Evolutionary conservation across 1,140 invertebrate genomes (phyloP).

Genomic region (Drosophila tsacasi): DNA sequence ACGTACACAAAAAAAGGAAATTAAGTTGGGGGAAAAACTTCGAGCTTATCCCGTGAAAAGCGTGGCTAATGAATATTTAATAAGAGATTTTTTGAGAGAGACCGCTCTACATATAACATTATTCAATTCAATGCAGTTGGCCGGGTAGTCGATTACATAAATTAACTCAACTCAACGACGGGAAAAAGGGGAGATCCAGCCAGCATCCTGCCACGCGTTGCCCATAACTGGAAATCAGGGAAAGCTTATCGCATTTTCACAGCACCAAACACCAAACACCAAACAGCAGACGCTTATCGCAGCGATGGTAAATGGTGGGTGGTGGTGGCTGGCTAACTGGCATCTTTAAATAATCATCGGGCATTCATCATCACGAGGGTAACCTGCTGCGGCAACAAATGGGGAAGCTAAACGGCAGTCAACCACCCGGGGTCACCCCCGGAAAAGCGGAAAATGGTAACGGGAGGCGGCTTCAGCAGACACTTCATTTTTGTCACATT

Average conservation of each 20-base stretch:
- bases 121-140: constrained; percentile 74
- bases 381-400: constrained; percentile 69
- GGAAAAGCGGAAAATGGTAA: constrained; percentile 16
- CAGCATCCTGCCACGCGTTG: constrained; percentile 69
- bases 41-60: constrained; percentile 39
- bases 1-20: constrained; percentile 27
- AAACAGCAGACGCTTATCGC: constrained; percentile 72
- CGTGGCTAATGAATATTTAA: constrained; percentile 80
- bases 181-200: constrained; percentile 19
- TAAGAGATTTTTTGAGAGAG: constrained; percentile 44
- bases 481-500: constrained; percentile 82
- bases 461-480: constrained; percentile 25
- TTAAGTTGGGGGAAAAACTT: constrained; percentile 13
- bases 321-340: constrained; percentile 39
- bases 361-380: constrained; percentile 79
- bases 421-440: constrained; percentile 20
- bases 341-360: constrained; percentile 85
- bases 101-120: constrained; percentile 47
- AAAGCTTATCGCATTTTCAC: constrained; percentile 84
- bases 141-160: constrained; percentile 77
- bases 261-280: constrained; percentile 52
- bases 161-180: constrained; percentile 62
- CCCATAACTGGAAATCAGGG: constrained; percentile 76
- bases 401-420: constrained; percentile 35
- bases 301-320: constrained; percentile 9